Evolutionary conservation across 2,113 vertebrate genomes (phyloP), one percentile per base, ranked within the genome.

Genomic region (Pogonocichla stellata): DNA sequence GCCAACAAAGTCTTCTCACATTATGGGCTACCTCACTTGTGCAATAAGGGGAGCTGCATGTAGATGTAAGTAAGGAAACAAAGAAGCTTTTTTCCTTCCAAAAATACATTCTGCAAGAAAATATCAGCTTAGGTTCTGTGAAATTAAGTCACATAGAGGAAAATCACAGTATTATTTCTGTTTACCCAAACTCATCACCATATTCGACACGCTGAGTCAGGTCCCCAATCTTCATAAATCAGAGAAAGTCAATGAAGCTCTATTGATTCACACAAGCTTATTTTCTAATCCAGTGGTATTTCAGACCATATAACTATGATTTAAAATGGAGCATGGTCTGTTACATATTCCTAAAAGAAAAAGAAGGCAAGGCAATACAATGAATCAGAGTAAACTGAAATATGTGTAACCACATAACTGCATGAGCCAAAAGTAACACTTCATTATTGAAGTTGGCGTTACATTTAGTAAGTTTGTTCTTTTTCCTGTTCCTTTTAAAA

Each of bases 381-480:
- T 80, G 91, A 95, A 91, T 53, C 83, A 95, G n/a, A 95, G 34
- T 62, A 87, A 93, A 85, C 28, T 81, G 66, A 83, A 93, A 85
- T 80, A 82, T 28, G 33, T 42, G 47, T 65, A 88, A 95, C 87
- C 81, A 83, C 67, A 62, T 24, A 88, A 48, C n/a, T 42, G 48
- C n/a, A 45, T 31, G 14, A 69, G 54, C 78, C 96, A 96, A 89
- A 97, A 93, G 94, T 96, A 97, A 92, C 87, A 95, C 80, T 95
- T 96, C 86, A 92, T 87, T 95, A 79, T 29, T 93, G 50, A 40
- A 64, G 40, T 93, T 94, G 58, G 79, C 15, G 1, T 89, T 96
- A 64, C 20, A 66, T 47, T 72, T 94, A 85, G 74, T 84, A 85
- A 73, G 6, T 90, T 97, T 92, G 15, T 38, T 90, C 60, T 80